phyloP scores from a whole-genome alignment of 1,140 invertebrate genomes.

The Brachionus angularis region DNA sequence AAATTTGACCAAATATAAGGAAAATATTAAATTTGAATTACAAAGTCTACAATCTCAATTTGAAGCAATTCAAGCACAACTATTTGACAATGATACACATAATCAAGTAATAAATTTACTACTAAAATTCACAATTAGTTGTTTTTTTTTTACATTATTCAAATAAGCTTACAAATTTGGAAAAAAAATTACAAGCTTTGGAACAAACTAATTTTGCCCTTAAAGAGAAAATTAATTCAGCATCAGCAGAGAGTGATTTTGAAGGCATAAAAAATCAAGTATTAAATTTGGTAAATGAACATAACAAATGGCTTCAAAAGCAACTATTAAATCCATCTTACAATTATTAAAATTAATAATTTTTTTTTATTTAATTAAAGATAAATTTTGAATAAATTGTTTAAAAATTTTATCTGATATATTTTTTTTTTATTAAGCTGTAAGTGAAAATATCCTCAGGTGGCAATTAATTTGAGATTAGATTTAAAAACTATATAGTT shows the following conservation, averaged over 20 bases:
- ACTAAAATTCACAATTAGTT: neutral
- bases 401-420: neutral
- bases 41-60: slow-evolving; percentile 25
- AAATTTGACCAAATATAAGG: slow-evolving; percentile 13
- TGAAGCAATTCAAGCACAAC: slow-evolving; percentile 27
- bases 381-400: no score
- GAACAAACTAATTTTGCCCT: slow-evolving; percentile 26
- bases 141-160: slow-evolving; percentile 3
- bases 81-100: slow-evolving; percentile 40
- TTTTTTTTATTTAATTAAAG: neutral
- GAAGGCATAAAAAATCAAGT: slow-evolving; percentile 31
- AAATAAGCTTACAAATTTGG: slow-evolving; percentile 33
- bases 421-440: neutral
- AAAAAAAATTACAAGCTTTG: slow-evolving; percentile 42
- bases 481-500: no score
- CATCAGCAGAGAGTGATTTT: slow-evolving; percentile 23
- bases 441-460: no score
- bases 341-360: slow-evolving; percentile 20
- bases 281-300: slow-evolving; percentile 12
- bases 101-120: neutral
- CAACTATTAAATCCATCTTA: slow-evolving; percentile 37
- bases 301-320: slow-evolving; percentile 41
- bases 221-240: slow-evolving; percentile 31
- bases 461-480: no score
- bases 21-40: slow-evolving; percentile 15